Conservation (phyloP, 2,113 vertebrate genomes). For the Myxocyprinus asiaticus region DNA sequence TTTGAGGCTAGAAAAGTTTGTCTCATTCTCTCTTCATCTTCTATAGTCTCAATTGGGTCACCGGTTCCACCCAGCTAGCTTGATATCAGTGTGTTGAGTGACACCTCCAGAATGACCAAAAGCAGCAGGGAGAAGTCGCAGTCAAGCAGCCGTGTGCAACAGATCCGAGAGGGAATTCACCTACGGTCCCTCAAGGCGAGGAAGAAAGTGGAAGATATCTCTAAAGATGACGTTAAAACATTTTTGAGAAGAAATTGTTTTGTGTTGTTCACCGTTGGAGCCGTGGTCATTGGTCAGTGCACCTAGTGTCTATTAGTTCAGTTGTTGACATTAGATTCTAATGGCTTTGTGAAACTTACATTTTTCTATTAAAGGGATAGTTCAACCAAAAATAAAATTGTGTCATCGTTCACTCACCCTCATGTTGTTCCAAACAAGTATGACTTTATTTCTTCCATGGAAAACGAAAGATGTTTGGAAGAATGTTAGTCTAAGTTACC, state of each 20-base stretch:
- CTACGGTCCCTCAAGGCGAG: constrained; percentile 91
- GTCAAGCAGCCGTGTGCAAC: constrained; percentile 82
- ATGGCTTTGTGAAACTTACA: no score
- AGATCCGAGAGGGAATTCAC: constrained; percentile 87
- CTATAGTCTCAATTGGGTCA: background rate
- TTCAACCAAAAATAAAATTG: no score
- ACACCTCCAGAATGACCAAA: constrained; percentile 74
- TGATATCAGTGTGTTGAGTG: background rate
- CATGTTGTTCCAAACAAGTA: no score
- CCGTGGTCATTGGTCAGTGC: constrained; percentile 88
- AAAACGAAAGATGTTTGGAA: no score
- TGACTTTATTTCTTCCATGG: no score
- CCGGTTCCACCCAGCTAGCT: background rate
- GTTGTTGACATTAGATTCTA: background rate
- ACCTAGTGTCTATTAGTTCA: no score
- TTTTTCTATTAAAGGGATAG: no score
- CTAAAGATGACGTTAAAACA: constrained; percentile 88
- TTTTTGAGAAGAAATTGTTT: constrained; percentile 93
- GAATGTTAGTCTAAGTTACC: no score
- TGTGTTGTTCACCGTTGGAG: constrained; percentile 90
- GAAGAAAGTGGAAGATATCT: constrained; percentile 94
- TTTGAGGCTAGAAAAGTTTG: background rate
- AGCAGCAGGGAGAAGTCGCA: constrained; percentile 78
- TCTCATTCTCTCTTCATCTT: no score
- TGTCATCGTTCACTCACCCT: no score